Percentiles rank a stretch among this genome's conserved stretches.
Evolutionary conservation across 2,113 vertebrate species (phyloP).

Genomic region (Meles meles): DNA sequence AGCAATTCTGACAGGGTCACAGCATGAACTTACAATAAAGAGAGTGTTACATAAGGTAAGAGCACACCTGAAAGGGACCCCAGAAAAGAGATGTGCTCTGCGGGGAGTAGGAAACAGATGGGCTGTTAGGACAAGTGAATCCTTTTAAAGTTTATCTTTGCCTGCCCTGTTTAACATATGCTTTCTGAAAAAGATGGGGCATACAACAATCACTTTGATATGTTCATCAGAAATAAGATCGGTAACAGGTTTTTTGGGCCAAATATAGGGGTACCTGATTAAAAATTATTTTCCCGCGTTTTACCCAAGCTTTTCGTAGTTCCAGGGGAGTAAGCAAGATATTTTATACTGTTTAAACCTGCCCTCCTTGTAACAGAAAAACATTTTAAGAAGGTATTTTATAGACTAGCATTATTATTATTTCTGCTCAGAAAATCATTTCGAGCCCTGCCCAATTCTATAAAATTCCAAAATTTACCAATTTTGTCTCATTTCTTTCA

Average conservation of each 20-base stretch:
- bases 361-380: background rate
- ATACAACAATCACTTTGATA: constrained; percentile 79
- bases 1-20: constrained; percentile 88
- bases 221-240: constrained; percentile 77
- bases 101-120: constrained; percentile 84
- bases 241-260: background rate
- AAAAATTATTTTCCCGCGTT: background rate
- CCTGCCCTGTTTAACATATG: constrained; percentile 81
- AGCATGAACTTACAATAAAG: constrained; percentile 85
- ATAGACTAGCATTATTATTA: background rate
- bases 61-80: constrained; percentile 83
- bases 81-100: constrained; percentile 80
- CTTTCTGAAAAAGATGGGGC: constrained; percentile 78
- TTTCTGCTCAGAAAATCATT: constrained; percentile 8
- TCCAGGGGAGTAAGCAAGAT: background rate
- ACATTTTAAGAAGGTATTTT: background rate
- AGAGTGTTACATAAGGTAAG: constrained; percentile 85
- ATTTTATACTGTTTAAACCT: background rate
- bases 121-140: constrained; percentile 84
- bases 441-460: background rate
- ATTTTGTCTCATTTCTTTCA: background rate
- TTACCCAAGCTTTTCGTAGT: constrained; percentile 2
- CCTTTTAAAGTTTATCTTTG: constrained; percentile 77
- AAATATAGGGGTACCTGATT: background rate
- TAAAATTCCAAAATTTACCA: background rate